phyloP scores from a whole-genome alignment of 2,113 vertebrate species.

The Carettochelys insculpta region DNA sequence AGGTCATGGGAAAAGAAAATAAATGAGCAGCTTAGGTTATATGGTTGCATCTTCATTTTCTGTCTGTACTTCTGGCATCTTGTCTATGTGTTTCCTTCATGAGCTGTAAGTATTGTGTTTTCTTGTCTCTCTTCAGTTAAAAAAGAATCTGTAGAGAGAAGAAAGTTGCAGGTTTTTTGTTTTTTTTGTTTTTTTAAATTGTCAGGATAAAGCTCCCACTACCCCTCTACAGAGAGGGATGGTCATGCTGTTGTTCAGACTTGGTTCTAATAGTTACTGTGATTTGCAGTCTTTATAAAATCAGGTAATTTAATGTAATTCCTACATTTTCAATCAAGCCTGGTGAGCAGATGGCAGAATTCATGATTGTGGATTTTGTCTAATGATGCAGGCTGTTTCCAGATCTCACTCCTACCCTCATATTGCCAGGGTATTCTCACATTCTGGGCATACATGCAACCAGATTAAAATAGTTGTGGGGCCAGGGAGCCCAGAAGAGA shows the following conservation, averaged over 20 bases:
- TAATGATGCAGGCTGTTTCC: slow-evolving; percentile 2
- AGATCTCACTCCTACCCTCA: neutral
- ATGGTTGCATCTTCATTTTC: slow-evolving; percentile 33
- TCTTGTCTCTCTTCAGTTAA: slow-evolving; percentile 15
- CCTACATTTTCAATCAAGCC: slow-evolving; percentile 50
- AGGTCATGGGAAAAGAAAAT: slow-evolving; percentile 24
- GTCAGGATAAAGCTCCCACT: slow-evolving; percentile 13
- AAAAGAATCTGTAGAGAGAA: neutral
- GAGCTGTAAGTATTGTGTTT: slow-evolving; percentile 57
- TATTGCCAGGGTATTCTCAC: fast-evolving
- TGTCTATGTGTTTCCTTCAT: slow-evolving; percentile 31
- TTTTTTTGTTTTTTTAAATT: too few relatives aligned
- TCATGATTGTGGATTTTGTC: neutral
- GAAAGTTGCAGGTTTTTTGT: neutral
- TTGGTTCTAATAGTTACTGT: slow-evolving; percentile 34
- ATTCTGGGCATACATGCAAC: neutral
- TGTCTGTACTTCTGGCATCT: slow-evolving; percentile 53
- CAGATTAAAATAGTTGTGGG: fast-evolving
- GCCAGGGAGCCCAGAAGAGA: neutral
- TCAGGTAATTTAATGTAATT: slow-evolving; percentile 67
- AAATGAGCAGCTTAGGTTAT: slow-evolving; percentile 49
- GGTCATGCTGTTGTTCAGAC: neutral
- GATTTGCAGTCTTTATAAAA: slow-evolving; percentile 51
- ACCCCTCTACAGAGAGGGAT: neutral
- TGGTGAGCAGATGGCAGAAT: slow-evolving; percentile 55